These are phyloP conservation scores for Serranus cabrilla DNA, from an alignment of 2,797 vertebrate genomes.

Conservation along the genomic window DNA sequence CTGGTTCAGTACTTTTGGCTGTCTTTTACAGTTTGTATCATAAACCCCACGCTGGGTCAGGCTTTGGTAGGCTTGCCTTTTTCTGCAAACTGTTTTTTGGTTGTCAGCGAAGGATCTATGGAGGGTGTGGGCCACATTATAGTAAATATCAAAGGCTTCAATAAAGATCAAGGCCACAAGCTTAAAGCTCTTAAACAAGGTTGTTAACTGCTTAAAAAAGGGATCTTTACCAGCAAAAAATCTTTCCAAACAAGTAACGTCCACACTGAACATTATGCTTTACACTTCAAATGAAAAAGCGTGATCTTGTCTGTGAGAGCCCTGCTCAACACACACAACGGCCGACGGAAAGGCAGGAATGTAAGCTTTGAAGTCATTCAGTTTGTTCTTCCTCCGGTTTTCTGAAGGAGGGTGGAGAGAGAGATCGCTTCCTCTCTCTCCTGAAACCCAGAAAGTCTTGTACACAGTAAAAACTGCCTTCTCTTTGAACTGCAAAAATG, in stretches of 20 bases:
- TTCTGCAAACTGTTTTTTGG: conserved; percentile 44
- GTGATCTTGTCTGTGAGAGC: conserved; percentile 21
- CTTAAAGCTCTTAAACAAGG: conserved; percentile 33
- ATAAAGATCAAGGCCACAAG: conserved; percentile 53
- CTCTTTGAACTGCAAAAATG: conserved; percentile 49
- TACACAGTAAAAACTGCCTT: conserved; percentile 31
- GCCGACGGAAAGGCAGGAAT: conserved; percentile 63
- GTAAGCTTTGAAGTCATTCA: conserved; percentile 64
- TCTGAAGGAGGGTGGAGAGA: conserved; percentile 46
- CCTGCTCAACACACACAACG: conserved; percentile 56
- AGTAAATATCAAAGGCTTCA: conserved; percentile 42
- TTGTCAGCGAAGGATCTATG: conserved; percentile 24
- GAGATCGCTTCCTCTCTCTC: conserved; percentile 46
- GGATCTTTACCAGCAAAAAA: conserved; percentile 12
- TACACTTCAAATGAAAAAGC: conserved; percentile 23
- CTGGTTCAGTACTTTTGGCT: conserved; percentile 34
- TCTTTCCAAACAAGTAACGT: conserved; percentile 24
- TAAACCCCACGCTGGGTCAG: conserved; percentile 47
- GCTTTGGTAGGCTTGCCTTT: conserved; percentile 31
- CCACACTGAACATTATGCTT: background rate
- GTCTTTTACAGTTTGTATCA: conserved; percentile 45
- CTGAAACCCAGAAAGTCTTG: conserved; percentile 52
- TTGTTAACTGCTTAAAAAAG: conserved; percentile 16
- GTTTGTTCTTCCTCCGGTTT: conserved; percentile 53
- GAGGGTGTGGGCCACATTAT: conserved; percentile 11